Percentiles rank a stretch among this genome's conserved stretches.
Evolutionary conservation across 2,888 invertebrate species (phyloP).

Genomic region (Zaprionus obscuricornis): DNA sequence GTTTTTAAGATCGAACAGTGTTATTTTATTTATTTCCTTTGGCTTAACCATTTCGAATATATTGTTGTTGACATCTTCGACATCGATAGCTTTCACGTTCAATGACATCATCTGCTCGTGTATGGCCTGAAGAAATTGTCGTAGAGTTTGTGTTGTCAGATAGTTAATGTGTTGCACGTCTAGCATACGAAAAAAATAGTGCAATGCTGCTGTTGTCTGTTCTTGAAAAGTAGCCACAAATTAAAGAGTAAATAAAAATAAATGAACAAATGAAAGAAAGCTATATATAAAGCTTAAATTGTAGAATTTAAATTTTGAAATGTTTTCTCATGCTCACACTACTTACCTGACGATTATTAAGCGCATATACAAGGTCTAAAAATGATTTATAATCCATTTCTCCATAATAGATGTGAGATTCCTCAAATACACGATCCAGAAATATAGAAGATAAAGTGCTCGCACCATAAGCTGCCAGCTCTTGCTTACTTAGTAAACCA

Average conservation of each 20-base stretch:
- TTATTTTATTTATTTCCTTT: conserved; percentile 91
- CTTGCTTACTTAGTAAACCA: conserved; percentile 96
- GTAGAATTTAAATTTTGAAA: too few relatives aligned
- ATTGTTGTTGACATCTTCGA: conserved; percentile 98
- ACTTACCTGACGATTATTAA: conserved; percentile 93
- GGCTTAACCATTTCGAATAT: conserved; percentile 99
- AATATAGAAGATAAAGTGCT: conserved; percentile 96
- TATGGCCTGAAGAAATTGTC: conserved; percentile 97
- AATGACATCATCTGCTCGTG: conserved; percentile 94
- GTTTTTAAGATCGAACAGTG: conserved; percentile 91
- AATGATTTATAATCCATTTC: conserved; percentile 99
- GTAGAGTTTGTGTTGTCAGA: conserved; percentile 94
- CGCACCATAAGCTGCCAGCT: conserved; percentile 94
- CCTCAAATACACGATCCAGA: conserved; percentile 96
- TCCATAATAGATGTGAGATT: conserved; percentile 96
- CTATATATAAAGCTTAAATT: too few relatives aligned
- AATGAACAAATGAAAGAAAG: too few relatives aligned
- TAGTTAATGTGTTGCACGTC: conserved; percentile 95
- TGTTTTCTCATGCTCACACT: accelerated
- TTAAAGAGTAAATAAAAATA: too few relatives aligned
- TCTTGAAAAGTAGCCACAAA: background rate
- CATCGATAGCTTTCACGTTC: conserved; percentile 94
- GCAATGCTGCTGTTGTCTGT: conserved; percentile 90
- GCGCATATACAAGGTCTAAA: conserved; percentile 95
- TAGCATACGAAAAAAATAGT: conserved; percentile 95